Evolutionary conservation across 2,888 invertebrate genomes (phyloP).

Genomic region (Spisula solida): DNA sequence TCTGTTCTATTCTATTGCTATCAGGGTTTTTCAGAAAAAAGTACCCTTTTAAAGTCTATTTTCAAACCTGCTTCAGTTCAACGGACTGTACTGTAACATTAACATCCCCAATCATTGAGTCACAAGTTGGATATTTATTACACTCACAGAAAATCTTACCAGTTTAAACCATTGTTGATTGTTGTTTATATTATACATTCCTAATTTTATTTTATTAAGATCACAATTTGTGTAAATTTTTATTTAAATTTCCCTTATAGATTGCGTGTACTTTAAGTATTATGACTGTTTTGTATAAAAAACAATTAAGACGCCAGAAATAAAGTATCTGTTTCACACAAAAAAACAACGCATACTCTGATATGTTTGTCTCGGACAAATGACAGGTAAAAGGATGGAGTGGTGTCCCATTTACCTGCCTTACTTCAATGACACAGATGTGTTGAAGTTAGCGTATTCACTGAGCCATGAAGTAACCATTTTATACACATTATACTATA

Average conservation of each 20-base stretch:
- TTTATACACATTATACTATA: conserved; percentile 70
- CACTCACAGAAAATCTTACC: background rate
- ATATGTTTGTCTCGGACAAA: conserved; percentile 30
- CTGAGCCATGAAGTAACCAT: conserved; percentile 69
- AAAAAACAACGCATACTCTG: conserved; percentile 4
- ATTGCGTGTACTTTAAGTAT: background rate
- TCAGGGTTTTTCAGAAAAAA: background rate
- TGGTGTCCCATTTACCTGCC: conserved; percentile 58
- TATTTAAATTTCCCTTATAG: background rate
- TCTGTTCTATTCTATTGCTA: background rate
- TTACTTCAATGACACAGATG: conserved; percentile 51
- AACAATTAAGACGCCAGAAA: conserved; percentile 11
- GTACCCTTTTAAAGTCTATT: too few relatives aligned
- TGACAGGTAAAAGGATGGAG: conserved; percentile 60
- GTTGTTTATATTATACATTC: too few relatives aligned
- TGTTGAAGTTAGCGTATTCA: conserved; percentile 53
- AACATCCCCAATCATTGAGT: background rate
- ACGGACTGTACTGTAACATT: too few relatives aligned
- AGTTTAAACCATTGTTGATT: background rate
- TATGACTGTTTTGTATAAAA: background rate
- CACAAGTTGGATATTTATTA: too few relatives aligned
- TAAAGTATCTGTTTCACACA: conserved; percentile 21
- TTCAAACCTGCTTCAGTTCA: too few relatives aligned
- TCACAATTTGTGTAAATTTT: background rate
- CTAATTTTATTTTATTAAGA: background rate